Percentiles rank a stretch among this genome's conserved stretches.
These are phyloP conservation scores for Heliocidaris erythrogramma DNA, from an alignment of 35 echinoderm and acorn worm genomes.

Conservation along the genomic window DNA sequence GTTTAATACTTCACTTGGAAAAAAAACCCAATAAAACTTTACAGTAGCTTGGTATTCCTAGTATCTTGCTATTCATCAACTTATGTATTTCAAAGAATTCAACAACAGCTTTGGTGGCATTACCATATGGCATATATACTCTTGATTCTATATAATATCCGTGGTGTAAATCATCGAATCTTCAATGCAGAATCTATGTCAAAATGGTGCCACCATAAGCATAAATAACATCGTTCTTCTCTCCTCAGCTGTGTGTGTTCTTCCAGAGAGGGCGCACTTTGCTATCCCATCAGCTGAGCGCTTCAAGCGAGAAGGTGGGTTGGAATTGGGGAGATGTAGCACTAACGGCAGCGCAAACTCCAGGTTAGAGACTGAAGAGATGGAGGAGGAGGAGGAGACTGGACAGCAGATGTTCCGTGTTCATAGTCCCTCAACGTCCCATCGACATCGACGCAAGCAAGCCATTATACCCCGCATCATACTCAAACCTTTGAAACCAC, in stretches of 20 bases:
- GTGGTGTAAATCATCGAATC: too few species aligned
- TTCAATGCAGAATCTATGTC: too few species aligned
- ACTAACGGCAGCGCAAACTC: neutral
- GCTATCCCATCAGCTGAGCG: slow-evolving; percentile 71
- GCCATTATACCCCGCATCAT: slow-evolving; percentile 84
- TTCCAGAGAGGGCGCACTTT: slow-evolving; percentile 80
- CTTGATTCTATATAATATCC: too few species aligned
- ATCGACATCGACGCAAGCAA: slow-evolving; percentile 71
- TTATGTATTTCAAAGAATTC: too few species aligned
- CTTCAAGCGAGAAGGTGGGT: slow-evolving; percentile 48
- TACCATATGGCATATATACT: too few species aligned
- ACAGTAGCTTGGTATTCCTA: too few species aligned
- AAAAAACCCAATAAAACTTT: too few species aligned
- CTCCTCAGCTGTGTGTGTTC: slow-evolving; percentile 81
- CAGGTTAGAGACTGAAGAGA: neutral
- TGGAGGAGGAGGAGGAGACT: slow-evolving; percentile 43
- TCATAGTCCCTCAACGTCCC: slow-evolving; percentile 38
- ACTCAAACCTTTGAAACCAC: slow-evolving; percentile 90
- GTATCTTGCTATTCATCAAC: too few species aligned
- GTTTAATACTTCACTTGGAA: too few species aligned
- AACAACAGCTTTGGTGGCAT: too few species aligned
- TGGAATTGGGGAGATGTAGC: neutral
- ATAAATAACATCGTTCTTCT: neutral
- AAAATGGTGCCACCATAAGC: neutral
- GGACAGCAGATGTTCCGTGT: slow-evolving; percentile 44